These are phyloP conservation scores for Murina feae DNA, from an alignment of 2,113 vertebrate species.

Conservation along the genomic window DNA sequence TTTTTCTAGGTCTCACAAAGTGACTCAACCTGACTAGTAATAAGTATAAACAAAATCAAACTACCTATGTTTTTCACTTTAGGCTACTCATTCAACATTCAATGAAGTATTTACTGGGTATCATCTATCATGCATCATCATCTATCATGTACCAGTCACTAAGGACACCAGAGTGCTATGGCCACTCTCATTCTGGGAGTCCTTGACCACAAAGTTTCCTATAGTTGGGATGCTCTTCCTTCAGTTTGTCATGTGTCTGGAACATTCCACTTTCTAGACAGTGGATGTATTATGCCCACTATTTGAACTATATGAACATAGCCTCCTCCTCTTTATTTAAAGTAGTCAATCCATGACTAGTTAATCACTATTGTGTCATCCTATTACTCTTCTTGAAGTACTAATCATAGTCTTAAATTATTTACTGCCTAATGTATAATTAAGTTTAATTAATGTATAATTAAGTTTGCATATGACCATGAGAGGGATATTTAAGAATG, in stretches of 20 bases:
- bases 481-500: neutral
- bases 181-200: neutral
- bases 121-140: neutral
- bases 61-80: neutral
- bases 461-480: neutral
- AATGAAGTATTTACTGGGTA: neutral
- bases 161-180: neutral
- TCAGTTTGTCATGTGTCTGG: neutral
- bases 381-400: neutral
- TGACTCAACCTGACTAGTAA: neutral
- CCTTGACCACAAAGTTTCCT: neutral
- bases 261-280: neutral
- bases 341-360: neutral
- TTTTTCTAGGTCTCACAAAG: neutral
- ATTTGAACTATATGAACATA: neutral
- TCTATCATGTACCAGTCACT: neutral
- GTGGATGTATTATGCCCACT: neutral
- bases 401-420: neutral
- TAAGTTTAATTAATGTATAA: conserved; percentile 12
- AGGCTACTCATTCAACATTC: neutral
- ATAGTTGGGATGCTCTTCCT: neutral
- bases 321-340: neutral
- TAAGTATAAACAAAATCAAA: conserved; percentile 10
- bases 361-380: neutral
- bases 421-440: neutral